A percentile compares a stretch with the other conserved stretches of the same genome.
phyloP scores from a whole-genome alignment of 2,797 vertebrate genomes.

The Protosalanx chinensis region DNA sequence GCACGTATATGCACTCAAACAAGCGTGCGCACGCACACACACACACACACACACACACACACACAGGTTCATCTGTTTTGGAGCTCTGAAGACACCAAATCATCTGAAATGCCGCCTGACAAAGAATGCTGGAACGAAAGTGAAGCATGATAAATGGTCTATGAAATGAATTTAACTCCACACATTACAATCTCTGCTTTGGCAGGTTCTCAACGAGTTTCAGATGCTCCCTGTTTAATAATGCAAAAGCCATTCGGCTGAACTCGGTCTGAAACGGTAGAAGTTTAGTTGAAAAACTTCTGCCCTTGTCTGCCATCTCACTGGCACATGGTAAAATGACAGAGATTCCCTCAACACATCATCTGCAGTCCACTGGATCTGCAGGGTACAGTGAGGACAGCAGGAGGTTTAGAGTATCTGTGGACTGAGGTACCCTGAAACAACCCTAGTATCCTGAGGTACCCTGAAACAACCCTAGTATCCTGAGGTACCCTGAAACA shows the following conservation, averaged over 20 bases:
- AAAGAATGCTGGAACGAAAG: conserved; percentile 31
- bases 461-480: too few species aligned
- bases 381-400: not conserved
- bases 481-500: not conserved
- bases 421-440: not conserved
- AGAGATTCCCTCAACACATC: not conserved
- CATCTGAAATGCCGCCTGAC: conserved; percentile 44
- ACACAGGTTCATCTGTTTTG: conserved; percentile 29
- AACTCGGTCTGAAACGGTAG: conserved; percentile 33
- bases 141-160: conserved; percentile 17
- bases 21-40: not conserved
- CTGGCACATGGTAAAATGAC: conserved; percentile 1
- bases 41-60: conserved; percentile 7
- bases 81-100: conserved; percentile 34
- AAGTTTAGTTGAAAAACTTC: conserved; percentile 25
- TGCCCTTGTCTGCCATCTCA: conserved; percentile 4
- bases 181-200: conserved; percentile 33
- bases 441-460: not conserved
- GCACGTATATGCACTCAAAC: too few species aligned
- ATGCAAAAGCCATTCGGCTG: conserved; percentile 43
- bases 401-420: not conserved
- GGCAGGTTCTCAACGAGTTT: conserved; percentile 32
- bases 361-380: not conserved
- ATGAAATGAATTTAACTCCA: conserved; percentile 34
- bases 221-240: conserved; percentile 50